phyloP scores from a whole-genome alignment of 2,797 vertebrate genomes.

The Etheostoma perlongum region DNA sequence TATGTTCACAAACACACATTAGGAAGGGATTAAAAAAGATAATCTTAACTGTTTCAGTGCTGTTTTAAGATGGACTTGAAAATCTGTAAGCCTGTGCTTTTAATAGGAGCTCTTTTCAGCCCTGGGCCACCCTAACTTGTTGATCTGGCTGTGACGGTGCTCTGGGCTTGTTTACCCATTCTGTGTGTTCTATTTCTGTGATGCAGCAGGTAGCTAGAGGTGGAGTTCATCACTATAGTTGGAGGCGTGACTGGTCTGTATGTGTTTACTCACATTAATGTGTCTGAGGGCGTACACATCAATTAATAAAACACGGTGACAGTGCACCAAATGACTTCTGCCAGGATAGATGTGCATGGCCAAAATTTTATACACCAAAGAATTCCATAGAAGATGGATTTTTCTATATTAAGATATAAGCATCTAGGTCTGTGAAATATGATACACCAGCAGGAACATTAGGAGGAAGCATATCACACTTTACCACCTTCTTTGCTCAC shows the following conservation, averaged over 20 bases:
- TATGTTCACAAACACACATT: background rate
- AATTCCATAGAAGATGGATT: background rate
- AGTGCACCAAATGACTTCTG: conserved; percentile 12
- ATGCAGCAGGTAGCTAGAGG: conserved; percentile 9
- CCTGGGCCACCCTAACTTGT: background rate
- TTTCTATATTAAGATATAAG: background rate
- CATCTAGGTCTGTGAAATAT: background rate
- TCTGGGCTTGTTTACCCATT: background rate
- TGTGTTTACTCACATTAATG: conserved; percentile 15
- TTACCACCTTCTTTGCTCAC: background rate
- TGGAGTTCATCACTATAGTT: background rate
- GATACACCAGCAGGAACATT: background rate
- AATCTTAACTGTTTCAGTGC: background rate
- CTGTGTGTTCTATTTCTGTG: conserved; percentile 14
- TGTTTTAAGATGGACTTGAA: background rate
- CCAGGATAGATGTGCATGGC: background rate
- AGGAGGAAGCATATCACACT: conserved; percentile 1
- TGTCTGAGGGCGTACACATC: conserved; percentile 6
- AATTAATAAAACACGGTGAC: conserved; percentile 3
- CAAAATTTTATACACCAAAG: background rate
- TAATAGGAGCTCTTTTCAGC: background rate
- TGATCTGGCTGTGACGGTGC: background rate
- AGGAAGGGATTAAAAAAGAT: background rate
- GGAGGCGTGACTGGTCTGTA: background rate
- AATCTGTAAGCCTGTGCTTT: background rate